Conservation (phyloP, 2,888 invertebrate species). For the Trileptium ribeirensis region DNA sequence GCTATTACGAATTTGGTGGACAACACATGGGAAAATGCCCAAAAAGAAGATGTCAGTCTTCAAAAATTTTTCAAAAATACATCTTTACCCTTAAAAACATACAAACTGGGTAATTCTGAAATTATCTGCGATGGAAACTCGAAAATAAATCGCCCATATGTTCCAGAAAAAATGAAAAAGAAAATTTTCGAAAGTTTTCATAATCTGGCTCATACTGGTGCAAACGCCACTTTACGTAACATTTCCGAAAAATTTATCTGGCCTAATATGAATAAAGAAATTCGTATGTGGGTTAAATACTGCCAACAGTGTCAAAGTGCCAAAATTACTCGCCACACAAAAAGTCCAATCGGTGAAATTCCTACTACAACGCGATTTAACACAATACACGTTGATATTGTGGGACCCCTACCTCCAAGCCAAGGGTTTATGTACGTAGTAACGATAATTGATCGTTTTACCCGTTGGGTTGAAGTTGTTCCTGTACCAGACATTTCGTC, state of each 20-base stretch:
- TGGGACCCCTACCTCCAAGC: not conserved
- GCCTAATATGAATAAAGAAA: not conserved
- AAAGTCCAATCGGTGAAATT: not conserved
- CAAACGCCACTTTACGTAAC: no score
- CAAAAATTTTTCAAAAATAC: not conserved
- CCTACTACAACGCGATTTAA: slow-evolving; percentile 6
- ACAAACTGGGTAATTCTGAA: no score
- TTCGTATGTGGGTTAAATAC: not conserved
- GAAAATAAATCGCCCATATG: no score
- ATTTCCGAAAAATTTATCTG: no score
- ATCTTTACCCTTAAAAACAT: not conserved
- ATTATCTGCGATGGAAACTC: no score
- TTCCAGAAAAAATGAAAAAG: no score
- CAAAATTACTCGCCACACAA: not conserved
- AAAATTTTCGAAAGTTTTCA: no score
- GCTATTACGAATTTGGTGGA: not conserved
- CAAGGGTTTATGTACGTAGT: not conserved
- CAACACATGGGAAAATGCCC: not conserved
- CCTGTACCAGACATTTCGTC: not conserved
- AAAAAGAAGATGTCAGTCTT: not conserved
- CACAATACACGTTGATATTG: slow-evolving; percentile 13
- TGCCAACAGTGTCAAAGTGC: not conserved
- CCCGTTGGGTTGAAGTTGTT: slow-evolving; percentile 3
- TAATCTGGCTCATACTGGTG: no score
- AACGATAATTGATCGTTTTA: not conserved